Evolutionary conservation across 2,888 invertebrate species (phyloP).

Genomic region (Dione vanillae): DNA sequence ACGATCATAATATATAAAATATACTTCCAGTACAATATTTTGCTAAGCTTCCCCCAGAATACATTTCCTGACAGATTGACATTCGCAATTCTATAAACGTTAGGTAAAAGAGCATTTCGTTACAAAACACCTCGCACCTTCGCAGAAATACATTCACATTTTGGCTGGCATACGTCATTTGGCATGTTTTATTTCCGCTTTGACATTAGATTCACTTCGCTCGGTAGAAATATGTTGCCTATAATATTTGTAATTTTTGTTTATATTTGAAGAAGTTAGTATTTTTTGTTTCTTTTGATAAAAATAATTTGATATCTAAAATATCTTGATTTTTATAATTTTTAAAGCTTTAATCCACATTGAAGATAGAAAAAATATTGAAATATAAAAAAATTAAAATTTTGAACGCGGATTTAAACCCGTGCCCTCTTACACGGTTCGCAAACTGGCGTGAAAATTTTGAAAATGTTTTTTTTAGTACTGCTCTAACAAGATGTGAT

Average conservation of each 20-base stretch:
- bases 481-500: too few species aligned
- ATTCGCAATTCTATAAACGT: conserved; percentile 24
- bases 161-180: conserved; percentile 47
- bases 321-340: too few species aligned
- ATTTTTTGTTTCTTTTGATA: too few species aligned
- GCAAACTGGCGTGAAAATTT: too few species aligned
- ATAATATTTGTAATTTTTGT: conserved; percentile 16
- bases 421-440: too few species aligned
- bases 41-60: conserved; percentile 3
- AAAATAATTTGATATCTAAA: too few species aligned
- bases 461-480: too few species aligned
- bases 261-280: not conserved
- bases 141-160: conserved; percentile 36
- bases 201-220: conserved; percentile 46
- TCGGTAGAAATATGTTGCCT: conserved; percentile 6
- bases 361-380: too few species aligned
- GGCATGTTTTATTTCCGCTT: conserved; percentile 48
- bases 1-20: not conserved
- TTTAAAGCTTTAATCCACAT: too few species aligned
- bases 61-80: conserved; percentile 22
- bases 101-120: conserved; percentile 20
- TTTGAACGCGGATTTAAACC: too few species aligned
- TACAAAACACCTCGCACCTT: conserved; percentile 18
- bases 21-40: not conserved
- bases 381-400: too few species aligned